phyloP scores from a whole-genome alignment of 2,113 vertebrate genomes.

The Pampusana beccarii region DNA sequence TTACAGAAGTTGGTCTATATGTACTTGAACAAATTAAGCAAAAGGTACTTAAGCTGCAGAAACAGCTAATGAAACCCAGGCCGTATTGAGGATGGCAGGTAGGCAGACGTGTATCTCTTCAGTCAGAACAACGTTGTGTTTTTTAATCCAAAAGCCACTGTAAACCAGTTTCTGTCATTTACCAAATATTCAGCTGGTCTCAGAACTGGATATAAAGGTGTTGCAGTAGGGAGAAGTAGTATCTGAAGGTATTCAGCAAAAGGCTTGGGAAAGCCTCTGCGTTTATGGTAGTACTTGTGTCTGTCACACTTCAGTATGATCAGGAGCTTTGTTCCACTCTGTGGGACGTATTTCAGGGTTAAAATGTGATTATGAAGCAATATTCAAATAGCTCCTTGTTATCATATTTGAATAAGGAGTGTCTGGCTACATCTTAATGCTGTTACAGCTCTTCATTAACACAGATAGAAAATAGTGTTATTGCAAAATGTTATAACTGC shows the following conservation, averaged over 20 bases:
- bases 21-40: background rate
- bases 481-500: conserved; percentile 28
- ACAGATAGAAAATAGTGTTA: background rate
- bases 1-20: background rate
- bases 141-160: background rate
- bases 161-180: background rate
- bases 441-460: background rate
- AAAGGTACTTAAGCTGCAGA: background rate
- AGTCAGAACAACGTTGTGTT: background rate
- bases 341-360: background rate
- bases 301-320: background rate
- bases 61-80: background rate
- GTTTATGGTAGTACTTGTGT: background rate
- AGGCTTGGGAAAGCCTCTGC: background rate
- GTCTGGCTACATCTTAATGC: background rate
- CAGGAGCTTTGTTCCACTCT: background rate
- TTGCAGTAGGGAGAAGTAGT: background rate
- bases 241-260: background rate
- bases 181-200: background rate
- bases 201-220: background rate
- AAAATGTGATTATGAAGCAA: background rate
- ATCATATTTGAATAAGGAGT: conserved; percentile 29
- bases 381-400: background rate
- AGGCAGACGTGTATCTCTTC: background rate
- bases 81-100: background rate